Conservation (phyloP, 2,113 vertebrate species). For the Centropus unirufus region DNA sequence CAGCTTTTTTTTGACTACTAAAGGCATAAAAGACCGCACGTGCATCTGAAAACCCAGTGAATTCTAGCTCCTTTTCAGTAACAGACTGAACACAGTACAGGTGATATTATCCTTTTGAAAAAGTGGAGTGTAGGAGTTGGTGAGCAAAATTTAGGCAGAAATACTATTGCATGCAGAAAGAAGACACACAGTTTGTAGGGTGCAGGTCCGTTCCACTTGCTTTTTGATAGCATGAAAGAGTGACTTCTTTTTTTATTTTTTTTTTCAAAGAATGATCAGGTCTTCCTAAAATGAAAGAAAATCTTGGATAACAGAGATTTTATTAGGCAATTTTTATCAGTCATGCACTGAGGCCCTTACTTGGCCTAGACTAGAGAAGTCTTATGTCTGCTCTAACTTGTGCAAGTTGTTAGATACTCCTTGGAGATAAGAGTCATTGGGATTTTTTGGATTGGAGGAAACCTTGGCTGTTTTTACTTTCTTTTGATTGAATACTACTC, state of each 20-base stretch:
- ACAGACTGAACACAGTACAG: neutral
- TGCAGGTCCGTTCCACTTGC: neutral
- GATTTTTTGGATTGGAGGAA: slow-evolving; percentile 45
- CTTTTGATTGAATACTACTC: slow-evolving; percentile 16
- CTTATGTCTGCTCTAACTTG: neutral
- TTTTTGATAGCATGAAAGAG: neutral
- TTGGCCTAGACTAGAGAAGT: neutral
- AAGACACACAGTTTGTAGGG: neutral
- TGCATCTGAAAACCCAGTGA: neutral
- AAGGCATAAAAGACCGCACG: neutral
- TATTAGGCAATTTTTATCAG: neutral
- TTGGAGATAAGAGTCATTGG: slow-evolving; percentile 43
- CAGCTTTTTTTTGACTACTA: neutral
- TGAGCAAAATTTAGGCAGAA: neutral
- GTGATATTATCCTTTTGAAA: neutral
- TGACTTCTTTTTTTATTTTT: neutral
- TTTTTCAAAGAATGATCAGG: neutral
- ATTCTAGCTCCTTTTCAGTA: neutral
- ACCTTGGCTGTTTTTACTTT: slow-evolving; percentile 16
- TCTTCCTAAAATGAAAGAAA: neutral
- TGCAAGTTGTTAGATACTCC: slow-evolving; percentile 28
- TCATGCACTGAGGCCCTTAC: neutral
- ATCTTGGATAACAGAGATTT: neutral
- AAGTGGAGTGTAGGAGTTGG: neutral
- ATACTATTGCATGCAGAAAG: neutral